phyloP scores from a whole-genome alignment of 2,797 vertebrate species.

The Masticophis lateralis region DNA sequence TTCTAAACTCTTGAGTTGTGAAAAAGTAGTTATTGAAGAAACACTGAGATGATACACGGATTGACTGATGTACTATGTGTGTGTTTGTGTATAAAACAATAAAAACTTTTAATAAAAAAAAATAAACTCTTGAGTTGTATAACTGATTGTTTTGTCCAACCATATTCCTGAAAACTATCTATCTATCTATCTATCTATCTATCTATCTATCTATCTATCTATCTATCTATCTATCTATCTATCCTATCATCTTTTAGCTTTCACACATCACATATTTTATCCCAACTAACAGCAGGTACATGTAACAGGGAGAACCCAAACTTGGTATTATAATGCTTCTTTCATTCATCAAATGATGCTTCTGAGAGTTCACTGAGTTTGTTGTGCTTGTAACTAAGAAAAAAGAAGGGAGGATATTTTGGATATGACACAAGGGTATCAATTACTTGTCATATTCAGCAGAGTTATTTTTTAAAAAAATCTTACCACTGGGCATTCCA shows the following conservation, averaged over 20 bases:
- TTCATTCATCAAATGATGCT: neutral
- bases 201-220: too few species aligned
- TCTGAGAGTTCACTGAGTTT: neutral
- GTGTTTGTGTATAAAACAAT: too few species aligned
- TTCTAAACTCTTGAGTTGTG: neutral
- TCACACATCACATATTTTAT: neutral
- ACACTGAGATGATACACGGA: too few species aligned
- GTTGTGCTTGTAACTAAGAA: neutral
- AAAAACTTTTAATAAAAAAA: too few species aligned
- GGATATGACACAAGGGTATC: neutral
- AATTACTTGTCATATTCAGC: neutral
- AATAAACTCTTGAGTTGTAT: neutral
- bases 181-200: too few species aligned
- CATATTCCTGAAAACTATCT: neutral
- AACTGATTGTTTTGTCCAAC: neutral
- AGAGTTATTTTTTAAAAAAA: constrained; percentile 25
- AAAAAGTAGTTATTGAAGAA: too few species aligned
- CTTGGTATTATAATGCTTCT: neutral
- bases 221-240: neutral
- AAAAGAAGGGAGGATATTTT: neutral
- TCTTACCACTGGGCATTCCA: constrained; percentile 92
- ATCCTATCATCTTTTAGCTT: neutral
- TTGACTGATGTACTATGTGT: too few species aligned
- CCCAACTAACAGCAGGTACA: neutral
- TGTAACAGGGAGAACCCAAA: neutral